phyloP scores from a whole-genome alignment of 1,140 invertebrate genomes.

The Akabosia matsudoensis region DNA sequence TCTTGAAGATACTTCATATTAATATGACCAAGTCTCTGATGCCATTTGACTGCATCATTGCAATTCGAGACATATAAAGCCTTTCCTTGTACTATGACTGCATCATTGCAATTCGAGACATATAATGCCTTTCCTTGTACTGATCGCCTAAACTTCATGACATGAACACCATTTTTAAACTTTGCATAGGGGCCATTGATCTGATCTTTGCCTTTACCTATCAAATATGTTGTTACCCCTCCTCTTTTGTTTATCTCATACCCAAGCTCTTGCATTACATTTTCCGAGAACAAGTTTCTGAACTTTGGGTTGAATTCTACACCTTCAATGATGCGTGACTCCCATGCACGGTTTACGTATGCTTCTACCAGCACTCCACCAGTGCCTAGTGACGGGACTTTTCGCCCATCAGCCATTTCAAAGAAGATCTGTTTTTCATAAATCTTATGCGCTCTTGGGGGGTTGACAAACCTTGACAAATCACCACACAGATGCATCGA shows the following conservation, averaged over 20 bases:
- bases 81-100: no score
- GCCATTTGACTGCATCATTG: not conserved
- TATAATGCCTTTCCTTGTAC: not conserved
- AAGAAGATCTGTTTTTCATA: no score
- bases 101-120: not conserved
- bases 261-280: no score
- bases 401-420: no score
- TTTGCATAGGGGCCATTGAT: not conserved
- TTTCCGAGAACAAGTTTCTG: constrained; percentile 15
- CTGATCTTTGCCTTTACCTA: no score
- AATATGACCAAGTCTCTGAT: not conserved
- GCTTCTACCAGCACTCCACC: not conserved
- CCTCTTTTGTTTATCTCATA: no score
- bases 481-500: no score
- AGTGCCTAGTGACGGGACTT: no score
- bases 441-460: no score
- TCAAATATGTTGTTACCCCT: no score
- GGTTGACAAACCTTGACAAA: no score
- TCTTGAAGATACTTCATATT: constrained; percentile 14
- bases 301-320: constrained; percentile 1
- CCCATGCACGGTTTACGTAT: not conserved
- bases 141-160: not conserved
- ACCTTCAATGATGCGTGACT: not conserved
- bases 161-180: not conserved
- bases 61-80: not conserved